These are phyloP conservation scores for Melipona bicolor DNA, from an alignment of 2,888 invertebrate genomes.

Conservation along the genomic window DNA sequence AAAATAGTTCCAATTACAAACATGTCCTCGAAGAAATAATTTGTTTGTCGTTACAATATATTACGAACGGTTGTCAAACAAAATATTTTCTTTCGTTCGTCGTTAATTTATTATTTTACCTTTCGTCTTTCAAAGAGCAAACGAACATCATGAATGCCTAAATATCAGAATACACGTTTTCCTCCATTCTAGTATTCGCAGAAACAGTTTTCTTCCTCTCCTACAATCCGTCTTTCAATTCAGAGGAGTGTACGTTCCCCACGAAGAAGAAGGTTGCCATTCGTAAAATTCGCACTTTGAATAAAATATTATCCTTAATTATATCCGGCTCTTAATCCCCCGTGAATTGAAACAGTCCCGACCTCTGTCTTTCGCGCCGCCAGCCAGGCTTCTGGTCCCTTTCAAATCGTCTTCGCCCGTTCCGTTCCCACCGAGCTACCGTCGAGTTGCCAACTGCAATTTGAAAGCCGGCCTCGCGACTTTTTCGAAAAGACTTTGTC, in stretches of 20 bases:
- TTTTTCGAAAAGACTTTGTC: slow-evolving; percentile 19
- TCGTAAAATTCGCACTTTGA: background rate
- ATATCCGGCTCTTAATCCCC: slow-evolving; percentile 14
- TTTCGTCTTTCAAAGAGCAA: no score
- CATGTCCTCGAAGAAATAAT: background rate
- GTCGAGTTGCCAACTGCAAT: background rate
- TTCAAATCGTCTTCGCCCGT: background rate
- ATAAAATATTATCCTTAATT: slow-evolving; percentile 24
- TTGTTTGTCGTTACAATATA: background rate
- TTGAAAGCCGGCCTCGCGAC: background rate
- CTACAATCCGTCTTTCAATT: background rate
- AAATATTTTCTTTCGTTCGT: no score
- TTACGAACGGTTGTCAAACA: no score
- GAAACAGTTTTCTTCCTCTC: background rate
- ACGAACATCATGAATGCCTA: no score
- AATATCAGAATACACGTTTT: background rate
- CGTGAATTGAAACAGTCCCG: background rate
- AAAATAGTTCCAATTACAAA: background rate
- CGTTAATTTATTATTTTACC: no score
- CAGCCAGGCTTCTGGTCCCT: background rate
- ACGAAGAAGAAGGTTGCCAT: background rate
- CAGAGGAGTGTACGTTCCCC: background rate
- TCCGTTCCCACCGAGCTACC: background rate
- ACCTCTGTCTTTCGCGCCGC: background rate
- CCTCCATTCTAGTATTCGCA: background rate